Evolutionary conservation across 2,113 vertebrate genomes (phyloP).

Genomic region (Chrysochloris asiatica): DNA sequence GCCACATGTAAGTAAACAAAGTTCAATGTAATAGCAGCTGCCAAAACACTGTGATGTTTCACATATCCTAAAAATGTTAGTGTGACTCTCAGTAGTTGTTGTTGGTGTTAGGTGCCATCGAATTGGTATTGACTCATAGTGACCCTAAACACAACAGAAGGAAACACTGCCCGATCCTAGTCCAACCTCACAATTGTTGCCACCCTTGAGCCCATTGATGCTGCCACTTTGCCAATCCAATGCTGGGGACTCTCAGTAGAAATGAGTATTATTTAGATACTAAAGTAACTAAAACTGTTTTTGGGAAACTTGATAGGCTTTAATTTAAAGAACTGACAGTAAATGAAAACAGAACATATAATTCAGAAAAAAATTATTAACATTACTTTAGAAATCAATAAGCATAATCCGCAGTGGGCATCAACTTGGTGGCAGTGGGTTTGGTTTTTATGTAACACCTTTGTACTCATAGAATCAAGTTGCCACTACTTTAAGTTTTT

Average conservation of each 20-base stretch:
- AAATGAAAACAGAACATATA: background rate
- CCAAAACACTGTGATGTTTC: background rate
- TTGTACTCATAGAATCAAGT: background rate
- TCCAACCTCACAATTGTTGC: too few species aligned
- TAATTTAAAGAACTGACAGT: background rate
- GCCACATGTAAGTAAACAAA: background rate
- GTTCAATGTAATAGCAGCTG: background rate
- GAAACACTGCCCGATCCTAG: too few species aligned
- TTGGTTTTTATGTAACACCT: background rate
- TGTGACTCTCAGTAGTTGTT: background rate
- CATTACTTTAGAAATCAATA: conserved; percentile 17
- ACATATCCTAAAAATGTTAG: background rate
- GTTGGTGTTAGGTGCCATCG: too few species aligned
- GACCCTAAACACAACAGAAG: too few species aligned
- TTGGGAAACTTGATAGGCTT: background rate
- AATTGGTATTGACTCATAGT: too few species aligned
- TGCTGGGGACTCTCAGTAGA: too few species aligned
- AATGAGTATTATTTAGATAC: background rate
- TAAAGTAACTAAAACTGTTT: conserved; percentile 6
- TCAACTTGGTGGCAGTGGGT: too few species aligned
- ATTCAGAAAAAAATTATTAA: background rate
- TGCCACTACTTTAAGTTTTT: background rate
- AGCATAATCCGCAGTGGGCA: background rate
- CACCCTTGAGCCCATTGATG: too few species aligned
- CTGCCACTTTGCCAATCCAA: too few species aligned